These are phyloP conservation scores for Drosophila burlai DNA, from an alignment of 1,140 invertebrate genomes.

Conservation along the genomic window DNA sequence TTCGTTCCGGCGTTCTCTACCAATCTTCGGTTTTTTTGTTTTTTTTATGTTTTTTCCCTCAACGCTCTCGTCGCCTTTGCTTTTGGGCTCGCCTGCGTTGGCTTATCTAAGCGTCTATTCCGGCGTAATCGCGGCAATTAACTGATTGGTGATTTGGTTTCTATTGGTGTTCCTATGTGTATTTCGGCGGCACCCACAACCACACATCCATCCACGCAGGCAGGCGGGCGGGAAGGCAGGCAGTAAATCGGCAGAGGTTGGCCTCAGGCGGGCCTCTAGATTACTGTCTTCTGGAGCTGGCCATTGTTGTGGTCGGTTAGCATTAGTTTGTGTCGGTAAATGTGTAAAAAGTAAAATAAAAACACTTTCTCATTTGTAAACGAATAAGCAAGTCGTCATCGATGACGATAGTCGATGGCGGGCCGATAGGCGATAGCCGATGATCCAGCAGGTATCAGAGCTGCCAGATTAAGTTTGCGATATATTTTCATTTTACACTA, in stretches of 20 bases:
- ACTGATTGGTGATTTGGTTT: slow-evolving; percentile 42
- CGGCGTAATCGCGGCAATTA: slow-evolving; percentile 44
- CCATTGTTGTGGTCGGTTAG: slow-evolving; percentile 21
- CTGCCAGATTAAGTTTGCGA: not conserved
- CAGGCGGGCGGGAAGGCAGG: slow-evolving; percentile 16
- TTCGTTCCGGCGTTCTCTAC: not conserved
- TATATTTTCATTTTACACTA: not conserved
- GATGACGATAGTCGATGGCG: slow-evolving; percentile 38
- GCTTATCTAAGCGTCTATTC: slow-evolving; percentile 25
- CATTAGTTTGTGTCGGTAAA: slow-evolving; percentile 19
- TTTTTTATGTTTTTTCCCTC: slow-evolving; percentile 5
- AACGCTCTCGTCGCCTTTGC: not conserved
- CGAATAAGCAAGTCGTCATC: slow-evolving; percentile 65
- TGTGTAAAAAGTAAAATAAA: slow-evolving; percentile 66
- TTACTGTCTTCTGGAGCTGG: slow-evolving; percentile 37
- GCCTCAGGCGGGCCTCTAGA: slow-evolving; percentile 18
- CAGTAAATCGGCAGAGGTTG: slow-evolving; percentile 3
- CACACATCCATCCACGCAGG: slow-evolving; percentile 59
- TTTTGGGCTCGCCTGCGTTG: not conserved
- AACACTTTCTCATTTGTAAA: slow-evolving; percentile 62
- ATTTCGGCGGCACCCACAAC: slow-evolving; percentile 31
- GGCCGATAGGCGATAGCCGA: slow-evolving; percentile 7
- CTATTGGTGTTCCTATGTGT: slow-evolving; percentile 19
- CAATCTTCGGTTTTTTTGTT: slow-evolving; percentile 17
- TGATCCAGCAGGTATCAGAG: not conserved